These are phyloP conservation scores for Coptodon bakossiorum DNA, from an alignment of 2,113 vertebrate species.

Conservation along the genomic window DNA sequence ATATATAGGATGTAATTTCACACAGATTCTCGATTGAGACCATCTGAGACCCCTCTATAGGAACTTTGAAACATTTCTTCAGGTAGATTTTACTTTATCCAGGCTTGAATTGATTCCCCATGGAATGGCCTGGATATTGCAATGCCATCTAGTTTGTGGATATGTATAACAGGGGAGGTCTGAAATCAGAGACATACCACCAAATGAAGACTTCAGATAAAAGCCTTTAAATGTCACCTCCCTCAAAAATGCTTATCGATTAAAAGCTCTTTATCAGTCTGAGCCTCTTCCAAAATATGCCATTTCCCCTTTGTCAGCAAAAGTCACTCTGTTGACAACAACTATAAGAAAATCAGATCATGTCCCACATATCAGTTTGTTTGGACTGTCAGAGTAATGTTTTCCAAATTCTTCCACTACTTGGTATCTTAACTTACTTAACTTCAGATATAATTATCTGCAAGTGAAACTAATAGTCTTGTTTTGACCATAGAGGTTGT, in stretches of 20 bases:
- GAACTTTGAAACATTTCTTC: neutral
- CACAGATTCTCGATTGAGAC: neutral
- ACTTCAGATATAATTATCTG: neutral
- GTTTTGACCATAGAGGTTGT: neutral
- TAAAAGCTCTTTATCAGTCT: neutral
- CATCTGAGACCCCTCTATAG: neutral
- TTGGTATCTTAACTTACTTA: neutral
- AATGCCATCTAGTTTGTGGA: neutral
- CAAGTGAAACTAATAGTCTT: neutral
- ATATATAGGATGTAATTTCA: neutral
- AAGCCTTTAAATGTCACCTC: neutral
- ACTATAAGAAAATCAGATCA: neutral
- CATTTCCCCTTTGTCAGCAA: neutral
- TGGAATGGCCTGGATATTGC: neutral
- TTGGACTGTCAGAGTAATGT: neutral
- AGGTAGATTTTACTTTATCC: neutral
- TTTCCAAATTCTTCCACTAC: rapidly evolving
- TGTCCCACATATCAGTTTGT: neutral
- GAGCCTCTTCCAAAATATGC: neutral
- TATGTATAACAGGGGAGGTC: rapidly evolving
- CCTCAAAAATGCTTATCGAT: neutral
- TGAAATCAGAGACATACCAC: neutral
- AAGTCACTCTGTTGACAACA: neutral
- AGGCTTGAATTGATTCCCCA: neutral
- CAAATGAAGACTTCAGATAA: neutral